Evolutionary conservation across 2,888 invertebrate genomes (phyloP).

Genomic region (Augochlorella aurata): DNA sequence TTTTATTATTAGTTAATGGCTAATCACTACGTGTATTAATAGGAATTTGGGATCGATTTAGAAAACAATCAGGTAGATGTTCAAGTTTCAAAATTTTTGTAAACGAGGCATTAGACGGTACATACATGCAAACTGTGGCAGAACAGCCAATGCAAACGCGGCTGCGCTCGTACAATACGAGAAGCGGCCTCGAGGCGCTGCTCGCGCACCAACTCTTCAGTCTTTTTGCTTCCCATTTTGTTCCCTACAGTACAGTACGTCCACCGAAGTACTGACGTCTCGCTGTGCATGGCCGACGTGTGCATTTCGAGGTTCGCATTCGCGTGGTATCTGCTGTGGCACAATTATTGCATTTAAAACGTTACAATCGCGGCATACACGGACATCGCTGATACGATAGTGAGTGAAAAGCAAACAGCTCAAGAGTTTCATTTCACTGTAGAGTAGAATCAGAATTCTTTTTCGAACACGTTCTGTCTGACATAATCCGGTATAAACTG

Average conservation of each 20-base stretch:
- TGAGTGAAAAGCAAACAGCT: slow-evolving; percentile 49
- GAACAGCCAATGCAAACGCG: slow-evolving; percentile 43
- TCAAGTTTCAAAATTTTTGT: not conserved
- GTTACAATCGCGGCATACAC: slow-evolving; percentile 37
- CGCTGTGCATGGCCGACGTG: slow-evolving; percentile 73
- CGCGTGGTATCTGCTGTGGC: slow-evolving; percentile 65
- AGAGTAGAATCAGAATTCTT: slow-evolving; percentile 49
- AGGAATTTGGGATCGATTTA: not conserved
- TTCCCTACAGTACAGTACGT: slow-evolving; percentile 65
- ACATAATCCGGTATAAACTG: slow-evolving; percentile 80
- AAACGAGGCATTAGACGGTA: slow-evolving; percentile 22
- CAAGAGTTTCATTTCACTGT: slow-evolving; percentile 19
- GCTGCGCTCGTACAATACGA: slow-evolving; percentile 39
- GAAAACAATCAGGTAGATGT: not conserved
- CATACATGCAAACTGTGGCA: not conserved
- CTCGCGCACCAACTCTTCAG: slow-evolving; percentile 52
- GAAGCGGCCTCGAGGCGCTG: slow-evolving; percentile 56
- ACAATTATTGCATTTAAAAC: slow-evolving; percentile 55
- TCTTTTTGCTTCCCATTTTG: slow-evolving; percentile 69
- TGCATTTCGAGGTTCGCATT: slow-evolving; percentile 65
- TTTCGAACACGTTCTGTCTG: slow-evolving; percentile 71
- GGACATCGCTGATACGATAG: slow-evolving; percentile 39
- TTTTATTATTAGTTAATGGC: not conserved
- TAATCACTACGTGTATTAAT: not conserved
- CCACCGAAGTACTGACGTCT: slow-evolving; percentile 67